Evolutionary conservation across 2,888 invertebrate species (phyloP).

Genomic region (Galerucella pusilla): DNA sequence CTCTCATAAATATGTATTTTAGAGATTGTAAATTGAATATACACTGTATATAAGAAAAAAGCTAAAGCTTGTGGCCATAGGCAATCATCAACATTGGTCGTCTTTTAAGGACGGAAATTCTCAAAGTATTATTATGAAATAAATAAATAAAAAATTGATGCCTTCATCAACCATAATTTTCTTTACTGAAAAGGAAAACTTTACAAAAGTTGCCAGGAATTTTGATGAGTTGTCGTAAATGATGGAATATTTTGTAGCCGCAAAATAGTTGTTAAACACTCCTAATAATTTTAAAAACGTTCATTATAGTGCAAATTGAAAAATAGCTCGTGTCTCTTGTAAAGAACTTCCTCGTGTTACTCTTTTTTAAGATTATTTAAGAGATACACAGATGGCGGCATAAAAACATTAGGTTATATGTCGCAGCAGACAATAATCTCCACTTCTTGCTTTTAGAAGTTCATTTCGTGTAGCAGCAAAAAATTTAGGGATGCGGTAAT

Average conservation of each 20-base stretch:
- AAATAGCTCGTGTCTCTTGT: too few species aligned
- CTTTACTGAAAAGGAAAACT: background rate
- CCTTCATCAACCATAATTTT: slow-evolving; percentile 6
- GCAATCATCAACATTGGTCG: background rate
- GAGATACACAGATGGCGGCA: slow-evolving; percentile 18
- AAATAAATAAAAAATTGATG: background rate
- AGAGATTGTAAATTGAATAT: background rate
- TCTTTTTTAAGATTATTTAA: background rate
- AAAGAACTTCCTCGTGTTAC: too few species aligned
- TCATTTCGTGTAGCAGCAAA: slow-evolving; percentile 24
- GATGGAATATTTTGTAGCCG: background rate
- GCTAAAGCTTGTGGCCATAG: background rate
- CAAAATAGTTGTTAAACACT: background rate
- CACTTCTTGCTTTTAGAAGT: slow-evolving; percentile 30
- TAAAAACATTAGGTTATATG: slow-evolving; percentile 28
- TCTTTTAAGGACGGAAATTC: background rate
- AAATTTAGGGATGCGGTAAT: slow-evolving; percentile 26
- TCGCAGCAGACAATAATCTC: slow-evolving; percentile 32
- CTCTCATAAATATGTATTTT: background rate
- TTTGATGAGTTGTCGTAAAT: background rate
- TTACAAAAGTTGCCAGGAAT: background rate
- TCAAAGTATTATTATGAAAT: too few species aligned
- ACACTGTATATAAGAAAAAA: background rate
- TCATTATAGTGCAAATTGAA: background rate
- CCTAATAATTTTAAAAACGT: background rate